Evolutionary conservation across 2,113 vertebrate species (phyloP), one percentile per base, ranked within the genome.

Genomic region (Carollia perspicillata): DNA sequence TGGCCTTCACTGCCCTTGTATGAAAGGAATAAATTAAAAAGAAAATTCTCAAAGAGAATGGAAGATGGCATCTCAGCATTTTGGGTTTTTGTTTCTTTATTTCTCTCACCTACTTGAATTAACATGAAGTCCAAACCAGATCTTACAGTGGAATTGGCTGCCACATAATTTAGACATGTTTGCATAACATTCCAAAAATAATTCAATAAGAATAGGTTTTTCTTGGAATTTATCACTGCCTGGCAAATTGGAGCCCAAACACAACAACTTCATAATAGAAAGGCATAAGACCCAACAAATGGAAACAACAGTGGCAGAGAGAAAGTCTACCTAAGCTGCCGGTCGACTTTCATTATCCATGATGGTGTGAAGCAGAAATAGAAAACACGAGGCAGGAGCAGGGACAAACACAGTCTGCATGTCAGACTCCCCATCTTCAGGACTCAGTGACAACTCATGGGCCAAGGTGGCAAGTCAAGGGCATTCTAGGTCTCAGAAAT

Each of bases 171-270:
- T 91, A 97, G 96, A 96, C 94, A 87, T 98, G 97, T 97, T 98
- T 96, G 91, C 53, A 81, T 96, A 97, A 97, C 96, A 96, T 97
- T 97, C 97, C 18, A 1, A 97, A 97, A 97, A 97, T 97, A 98
- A 97, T 86, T 97, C 94, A 97, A 83, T 94, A 97, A 97, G 97
- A 97, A 97, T 97, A 95, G 95, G 96, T 97, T 98, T 97, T 97
- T 98, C 96, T 97, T 98, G 97, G 97, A 97, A 90, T 96, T 97
- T 96, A 94, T 96, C 93, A 94, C 93, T 97, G 90, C 94, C 88
- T 95, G 94, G 94, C 74, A 96, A 95, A 95, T 84, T 86, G 75
- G 69, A 92, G 33, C 94, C 90, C 93, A 96, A 97, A 83, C 75
- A 97, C 74, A 97, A 96, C 95, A 97, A 93, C 44, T 78, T 26